These are phyloP conservation scores for Champsocephalus esox DNA, from an alignment of 2,797 vertebrate genomes.

Conservation along the genomic window DNA sequence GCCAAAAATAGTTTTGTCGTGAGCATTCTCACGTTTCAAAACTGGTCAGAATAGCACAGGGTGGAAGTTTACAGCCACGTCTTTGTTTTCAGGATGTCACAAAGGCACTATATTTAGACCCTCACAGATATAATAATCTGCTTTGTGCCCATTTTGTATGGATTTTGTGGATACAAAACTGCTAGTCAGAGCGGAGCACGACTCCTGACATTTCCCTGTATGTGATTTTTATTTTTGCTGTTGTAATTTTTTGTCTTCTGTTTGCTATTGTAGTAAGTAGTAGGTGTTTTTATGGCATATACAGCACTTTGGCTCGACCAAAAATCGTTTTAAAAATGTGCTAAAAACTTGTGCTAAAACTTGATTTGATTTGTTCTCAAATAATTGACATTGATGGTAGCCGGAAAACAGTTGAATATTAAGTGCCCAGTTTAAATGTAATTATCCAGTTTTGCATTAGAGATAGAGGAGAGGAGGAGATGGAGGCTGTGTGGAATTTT, in stretches of 20 bases:
- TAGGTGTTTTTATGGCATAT: no score
- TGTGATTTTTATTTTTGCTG: no score
- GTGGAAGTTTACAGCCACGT: slow-evolving; percentile 58
- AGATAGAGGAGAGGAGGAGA: slow-evolving; percentile 16
- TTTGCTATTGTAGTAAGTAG: no score
- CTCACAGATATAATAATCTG: slow-evolving; percentile 49
- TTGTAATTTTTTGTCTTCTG: no score
- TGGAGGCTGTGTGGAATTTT: slow-evolving; percentile 33
- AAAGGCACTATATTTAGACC: slow-evolving; percentile 70
- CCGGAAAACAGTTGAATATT: not conserved
- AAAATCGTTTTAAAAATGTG: no score
- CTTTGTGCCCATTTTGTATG: slow-evolving; percentile 45
- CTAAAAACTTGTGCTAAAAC: no score
- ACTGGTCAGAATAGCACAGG: slow-evolving; percentile 64
- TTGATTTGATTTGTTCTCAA: not conserved
- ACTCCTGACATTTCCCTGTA: no score
- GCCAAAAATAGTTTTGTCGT: slow-evolving; percentile 61
- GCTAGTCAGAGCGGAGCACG: not conserved
- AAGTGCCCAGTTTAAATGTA: slow-evolving; percentile 12
- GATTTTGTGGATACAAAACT: slow-evolving; percentile 40
- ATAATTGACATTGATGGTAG: slow-evolving; percentile 16
- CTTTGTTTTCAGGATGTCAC: slow-evolving; percentile 77
- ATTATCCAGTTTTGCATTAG: slow-evolving; percentile 21
- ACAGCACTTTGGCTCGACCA: no score
- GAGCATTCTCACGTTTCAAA: slow-evolving; percentile 74